Conservation (phyloP, 2,888 invertebrate species). For the Plemyria rubiginata region DNA sequence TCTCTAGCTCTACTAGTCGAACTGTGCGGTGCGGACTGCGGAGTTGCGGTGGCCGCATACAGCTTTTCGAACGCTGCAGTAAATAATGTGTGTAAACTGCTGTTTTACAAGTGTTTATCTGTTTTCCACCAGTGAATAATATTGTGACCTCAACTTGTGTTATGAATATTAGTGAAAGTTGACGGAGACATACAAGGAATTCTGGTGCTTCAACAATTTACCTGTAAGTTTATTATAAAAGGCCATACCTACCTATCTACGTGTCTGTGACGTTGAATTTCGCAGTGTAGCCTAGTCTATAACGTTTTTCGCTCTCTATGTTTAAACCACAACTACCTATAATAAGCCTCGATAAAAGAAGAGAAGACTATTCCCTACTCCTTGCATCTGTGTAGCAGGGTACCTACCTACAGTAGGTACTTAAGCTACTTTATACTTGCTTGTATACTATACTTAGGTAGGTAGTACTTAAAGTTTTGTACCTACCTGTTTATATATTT, state of each 20-base stretch:
- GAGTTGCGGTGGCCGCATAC: slow-evolving; percentile 60
- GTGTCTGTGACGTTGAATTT: slow-evolving; percentile 76
- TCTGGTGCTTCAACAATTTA: slow-evolving; percentile 72
- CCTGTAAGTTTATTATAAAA: slow-evolving; percentile 71
- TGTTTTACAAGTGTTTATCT: slow-evolving; percentile 65
- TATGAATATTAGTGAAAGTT: slow-evolving; percentile 80
- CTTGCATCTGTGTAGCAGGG: too few relatives aligned
- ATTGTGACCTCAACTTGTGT: slow-evolving; percentile 73
- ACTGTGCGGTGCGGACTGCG: too few relatives aligned
- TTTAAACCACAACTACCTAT: too few relatives aligned
- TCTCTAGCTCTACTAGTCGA: slow-evolving; percentile 50
- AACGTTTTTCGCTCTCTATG: not conserved
- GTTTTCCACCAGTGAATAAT: slow-evolving; percentile 68
- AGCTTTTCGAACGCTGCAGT: slow-evolving; percentile 52
- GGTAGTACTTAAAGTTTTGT: too few relatives aligned
- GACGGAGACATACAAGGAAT: slow-evolving; percentile 72
- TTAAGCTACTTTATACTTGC: too few relatives aligned
- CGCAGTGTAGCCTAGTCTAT: slow-evolving; percentile 47
- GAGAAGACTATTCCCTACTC: too few relatives aligned
- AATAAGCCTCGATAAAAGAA: too few relatives aligned
- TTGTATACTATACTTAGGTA: too few relatives aligned
- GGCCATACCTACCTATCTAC: slow-evolving; percentile 51
- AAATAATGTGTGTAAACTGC: slow-evolving; percentile 78
- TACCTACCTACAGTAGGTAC: too few relatives aligned
- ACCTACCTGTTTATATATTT: too few relatives aligned